phyloP scores from a whole-genome alignment of 2,888 invertebrate species.

The Parasteatoda lunata region DNA sequence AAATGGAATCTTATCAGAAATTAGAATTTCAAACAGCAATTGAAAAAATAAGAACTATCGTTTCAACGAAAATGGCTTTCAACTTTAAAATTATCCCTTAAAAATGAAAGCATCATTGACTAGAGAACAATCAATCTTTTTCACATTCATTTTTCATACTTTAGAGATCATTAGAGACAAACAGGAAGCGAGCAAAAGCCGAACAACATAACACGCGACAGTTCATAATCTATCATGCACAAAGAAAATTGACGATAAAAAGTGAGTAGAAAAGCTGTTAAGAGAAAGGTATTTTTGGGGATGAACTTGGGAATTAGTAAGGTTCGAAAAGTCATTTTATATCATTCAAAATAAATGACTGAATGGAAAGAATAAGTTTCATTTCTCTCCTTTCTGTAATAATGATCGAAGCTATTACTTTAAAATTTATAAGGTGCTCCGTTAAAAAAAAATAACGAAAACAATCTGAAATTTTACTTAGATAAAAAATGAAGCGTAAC shows the following conservation, averaged over 20 bases:
- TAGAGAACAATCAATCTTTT: slow-evolving; percentile 20
- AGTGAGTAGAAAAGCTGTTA: not conserved
- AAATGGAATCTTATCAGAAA: too few species aligned
- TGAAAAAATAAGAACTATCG: not conserved
- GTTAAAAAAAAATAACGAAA: too few species aligned
- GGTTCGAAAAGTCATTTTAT: not conserved
- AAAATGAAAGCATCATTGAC: not conserved
- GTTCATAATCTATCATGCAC: slow-evolving; percentile 17
- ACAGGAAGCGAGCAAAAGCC: slow-evolving; percentile 23
- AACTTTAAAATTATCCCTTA: not conserved
- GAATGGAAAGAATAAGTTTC: not conserved
- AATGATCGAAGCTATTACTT: not conserved
- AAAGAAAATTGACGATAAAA: slow-evolving; percentile 24
- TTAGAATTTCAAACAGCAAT: not conserved
- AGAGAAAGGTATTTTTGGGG: not conserved
- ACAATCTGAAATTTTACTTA: too few species aligned
- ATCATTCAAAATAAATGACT: not conserved
- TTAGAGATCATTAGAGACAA: slow-evolving; percentile 32
- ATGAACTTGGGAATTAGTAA: not conserved
- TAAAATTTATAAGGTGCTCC: not conserved
- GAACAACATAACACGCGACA: slow-evolving; percentile 27
- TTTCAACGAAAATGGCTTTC: not conserved
- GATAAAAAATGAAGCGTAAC: too few species aligned
- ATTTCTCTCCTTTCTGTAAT: not conserved
- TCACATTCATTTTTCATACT: slow-evolving; percentile 26